These are phyloP conservation scores for Galeruca laticollis DNA, from an alignment of 2,888 invertebrate genomes.

Conservation along the genomic window DNA sequence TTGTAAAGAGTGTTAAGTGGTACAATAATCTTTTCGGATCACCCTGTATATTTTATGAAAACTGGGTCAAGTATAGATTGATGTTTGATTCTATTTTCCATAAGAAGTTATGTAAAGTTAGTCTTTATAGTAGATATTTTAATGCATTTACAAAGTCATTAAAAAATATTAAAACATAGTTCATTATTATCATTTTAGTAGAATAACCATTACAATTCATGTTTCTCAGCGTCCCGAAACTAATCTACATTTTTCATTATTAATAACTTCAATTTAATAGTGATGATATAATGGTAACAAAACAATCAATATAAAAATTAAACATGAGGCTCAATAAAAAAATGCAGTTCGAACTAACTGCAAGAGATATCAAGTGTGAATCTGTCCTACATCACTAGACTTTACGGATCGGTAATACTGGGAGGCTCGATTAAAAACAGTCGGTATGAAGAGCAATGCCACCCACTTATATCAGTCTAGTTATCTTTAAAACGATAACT, in stretches of 20 bases:
- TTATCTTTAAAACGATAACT: conserved; percentile 26
- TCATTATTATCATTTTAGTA: neutral
- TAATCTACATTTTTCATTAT: neutral
- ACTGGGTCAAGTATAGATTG: no score
- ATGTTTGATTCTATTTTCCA: no score
- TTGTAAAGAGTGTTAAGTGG: no score
- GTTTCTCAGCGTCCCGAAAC: neutral
- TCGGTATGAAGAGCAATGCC: conserved; percentile 19
- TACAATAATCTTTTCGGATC: no score
- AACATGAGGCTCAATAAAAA: neutral
- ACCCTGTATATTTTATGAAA: no score
- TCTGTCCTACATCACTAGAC: conserved; percentile 33
- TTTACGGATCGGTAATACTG: conserved; percentile 29
- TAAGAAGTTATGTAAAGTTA: no score
- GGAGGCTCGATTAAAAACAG: conserved; percentile 34
- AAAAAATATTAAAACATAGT: neutral
- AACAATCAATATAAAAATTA: neutral
- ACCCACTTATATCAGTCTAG: conserved; percentile 30
- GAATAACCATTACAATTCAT: neutral
- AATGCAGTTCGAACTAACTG: neutral
- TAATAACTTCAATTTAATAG: conserved; percentile 1
- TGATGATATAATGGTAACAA: neutral
- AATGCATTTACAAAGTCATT: neutral
- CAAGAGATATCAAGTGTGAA: neutral
- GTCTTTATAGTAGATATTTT: no score